These are phyloP conservation scores for Zoanthus gigantus DNA, from an alignment of 92 coral and sea anemone genomes.

Conservation along the genomic window DNA sequence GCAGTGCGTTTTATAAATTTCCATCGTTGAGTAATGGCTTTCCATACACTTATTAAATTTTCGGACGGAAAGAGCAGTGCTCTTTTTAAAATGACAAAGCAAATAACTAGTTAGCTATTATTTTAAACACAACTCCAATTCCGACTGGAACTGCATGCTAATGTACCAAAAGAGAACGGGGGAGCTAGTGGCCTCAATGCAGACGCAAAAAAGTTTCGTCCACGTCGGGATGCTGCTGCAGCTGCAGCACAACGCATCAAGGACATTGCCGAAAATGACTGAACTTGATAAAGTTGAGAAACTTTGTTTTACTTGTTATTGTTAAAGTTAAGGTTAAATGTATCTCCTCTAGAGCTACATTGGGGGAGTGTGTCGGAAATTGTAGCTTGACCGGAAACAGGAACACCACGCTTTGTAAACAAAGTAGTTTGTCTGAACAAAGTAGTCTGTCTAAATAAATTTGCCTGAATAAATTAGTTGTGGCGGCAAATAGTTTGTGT, in stretches of 20 bases:
- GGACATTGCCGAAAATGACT: background rate
- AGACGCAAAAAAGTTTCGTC: background rate
- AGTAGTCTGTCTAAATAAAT: background rate
- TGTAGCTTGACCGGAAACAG: background rate
- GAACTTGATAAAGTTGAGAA: background rate
- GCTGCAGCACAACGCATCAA: background rate
- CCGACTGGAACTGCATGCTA: background rate
- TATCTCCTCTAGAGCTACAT: background rate
- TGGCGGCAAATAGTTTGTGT: no score
- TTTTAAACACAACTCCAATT: background rate
- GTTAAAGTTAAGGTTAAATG: background rate
- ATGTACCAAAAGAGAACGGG: background rate
- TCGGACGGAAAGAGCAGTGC: background rate
- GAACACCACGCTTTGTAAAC: background rate
- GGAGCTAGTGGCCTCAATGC: background rate
- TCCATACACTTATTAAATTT: background rate
- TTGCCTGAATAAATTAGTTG: background rate
- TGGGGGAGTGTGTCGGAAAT: background rate
- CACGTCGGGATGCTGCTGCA: background rate
- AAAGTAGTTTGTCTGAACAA: background rate
- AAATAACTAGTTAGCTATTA: background rate
- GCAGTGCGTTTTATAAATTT: conserved; percentile 21
- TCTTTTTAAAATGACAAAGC: background rate
- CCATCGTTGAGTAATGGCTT: conserved; percentile 13
- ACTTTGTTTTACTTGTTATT: background rate